These are phyloP conservation scores for Corticium candelabrum DNA, from an alignment of 37 sponge, comb jelly and placozoan genomes.

Conservation along the genomic window DNA sequence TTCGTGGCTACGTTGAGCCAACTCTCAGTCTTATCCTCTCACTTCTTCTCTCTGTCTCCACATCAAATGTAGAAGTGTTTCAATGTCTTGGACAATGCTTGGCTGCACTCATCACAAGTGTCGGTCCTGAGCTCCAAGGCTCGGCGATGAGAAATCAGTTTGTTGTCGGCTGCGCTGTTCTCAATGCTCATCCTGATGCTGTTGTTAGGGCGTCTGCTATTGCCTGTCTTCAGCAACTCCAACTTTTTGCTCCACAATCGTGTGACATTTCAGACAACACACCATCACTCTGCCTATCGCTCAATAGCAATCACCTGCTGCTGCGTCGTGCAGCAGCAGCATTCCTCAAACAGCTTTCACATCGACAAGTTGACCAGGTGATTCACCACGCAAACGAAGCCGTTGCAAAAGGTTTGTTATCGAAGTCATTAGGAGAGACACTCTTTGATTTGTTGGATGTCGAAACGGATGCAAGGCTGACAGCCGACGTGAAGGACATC, in stretches of 20 bases:
- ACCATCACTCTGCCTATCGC: constrained; percentile 35
- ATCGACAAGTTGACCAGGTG: constrained; percentile 58
- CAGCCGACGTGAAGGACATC: constrained; percentile 63
- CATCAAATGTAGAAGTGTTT: constrained; percentile 51
- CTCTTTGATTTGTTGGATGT: constrained; percentile 62
- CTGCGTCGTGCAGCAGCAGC: constrained; percentile 68
- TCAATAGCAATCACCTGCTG: constrained; percentile 51
- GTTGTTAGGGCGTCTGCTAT: constrained; percentile 78
- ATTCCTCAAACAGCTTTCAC: constrained; percentile 78
- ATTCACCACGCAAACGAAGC: not conserved
- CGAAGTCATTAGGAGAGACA: constrained; percentile 35
- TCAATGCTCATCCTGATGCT: constrained; percentile 75
- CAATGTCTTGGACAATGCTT: constrained; percentile 87
- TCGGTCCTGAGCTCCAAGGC: constrained; percentile 93
- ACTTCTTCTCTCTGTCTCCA: constrained; percentile 57
- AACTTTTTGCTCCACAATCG: constrained; percentile 86
- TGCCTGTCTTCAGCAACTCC: constrained; percentile 82
- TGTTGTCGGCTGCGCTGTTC: constrained; percentile 42
- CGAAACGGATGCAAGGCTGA: constrained; percentile 55
- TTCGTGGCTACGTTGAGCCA: constrained; percentile 72
- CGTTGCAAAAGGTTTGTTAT: no score
- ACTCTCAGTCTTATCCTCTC: constrained; percentile 63
- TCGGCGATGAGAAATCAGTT: constrained; percentile 35
- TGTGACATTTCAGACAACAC: constrained; percentile 33
- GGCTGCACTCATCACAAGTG: constrained; percentile 80